Evolutionary conservation across 2,113 vertebrate genomes (phyloP), one percentile per base, ranked within the genome.

Genomic region (Notothenia rossii): DNA sequence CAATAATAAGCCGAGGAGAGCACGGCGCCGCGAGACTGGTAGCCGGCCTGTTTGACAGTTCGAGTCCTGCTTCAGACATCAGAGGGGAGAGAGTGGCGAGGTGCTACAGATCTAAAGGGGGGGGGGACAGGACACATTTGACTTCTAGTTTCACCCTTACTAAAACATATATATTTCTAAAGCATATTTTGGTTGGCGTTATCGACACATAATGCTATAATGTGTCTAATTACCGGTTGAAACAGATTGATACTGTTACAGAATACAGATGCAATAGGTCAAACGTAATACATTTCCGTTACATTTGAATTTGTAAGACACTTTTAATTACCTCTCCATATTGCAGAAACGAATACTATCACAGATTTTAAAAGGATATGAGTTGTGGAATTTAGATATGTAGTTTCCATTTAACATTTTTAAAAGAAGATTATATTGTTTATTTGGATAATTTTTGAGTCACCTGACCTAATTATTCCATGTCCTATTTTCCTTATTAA

Each of bases 11-110:
- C 45, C 51, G 33, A 25, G 36, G 53, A 46, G 45, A 48, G 43
- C 10, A 33, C 22, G 43, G 54, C 17, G 51, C 56, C 36, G n/a
- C 49, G 63, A 64, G 81, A 65, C 63, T 20, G 67, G 72, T 75
- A 76, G 71, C 53, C 49, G 45, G 29, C 8, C 56, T 67, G 70
- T 68, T 46, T 80, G 82, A 74, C 78, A 86, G 78, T 60, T 56
- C 2, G 40, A 75, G 80, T 48, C 68, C 59, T 46, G 65, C 48
- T 43, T 10, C 68, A 61, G 65, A 81, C 66, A 76, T 64, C 58
- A 73, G 43, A 49, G 45, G 65, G 7, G 43, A 13, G 0, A 45
- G 60, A 51, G 45, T n/a, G 40, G 46, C 53, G 58, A 17, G 43
- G 22, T 82, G 11, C 22, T 48, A 68, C 10, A 79, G 72, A 72